Conservation (phyloP, 2,888 invertebrate genomes). For the Patella ulyssiponensis region DNA sequence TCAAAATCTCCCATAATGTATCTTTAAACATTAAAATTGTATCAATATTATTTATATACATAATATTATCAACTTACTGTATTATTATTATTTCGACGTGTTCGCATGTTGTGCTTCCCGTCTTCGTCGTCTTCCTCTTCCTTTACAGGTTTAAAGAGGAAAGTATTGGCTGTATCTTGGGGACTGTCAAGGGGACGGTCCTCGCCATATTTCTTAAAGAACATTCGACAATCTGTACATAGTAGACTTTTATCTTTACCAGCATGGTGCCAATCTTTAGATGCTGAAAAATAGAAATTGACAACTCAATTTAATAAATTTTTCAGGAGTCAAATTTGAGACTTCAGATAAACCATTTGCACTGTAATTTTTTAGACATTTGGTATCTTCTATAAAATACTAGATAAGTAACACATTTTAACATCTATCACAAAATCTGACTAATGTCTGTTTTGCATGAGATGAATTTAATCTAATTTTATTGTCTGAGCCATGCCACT, state of each 20-base stretch:
- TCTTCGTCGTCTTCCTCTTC: constrained; percentile 63
- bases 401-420: too few species aligned
- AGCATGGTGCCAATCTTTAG: constrained; percentile 82
- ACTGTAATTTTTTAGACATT: not conserved
- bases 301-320: not conserved
- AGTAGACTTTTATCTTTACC: constrained; percentile 81
- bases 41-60: not conserved
- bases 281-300: constrained; percentile 73
- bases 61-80: constrained; percentile 46
- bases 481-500: too few species aligned
- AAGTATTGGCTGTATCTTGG: constrained; percentile 68
- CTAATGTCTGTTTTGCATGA: too few species aligned
- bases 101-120: constrained; percentile 70
- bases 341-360: too few species aligned
- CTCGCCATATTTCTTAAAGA: constrained; percentile 85
- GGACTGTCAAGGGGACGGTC: constrained; percentile 74
- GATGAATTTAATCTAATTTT: too few species aligned
- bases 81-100: constrained; percentile 61
- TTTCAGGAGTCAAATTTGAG: not conserved
- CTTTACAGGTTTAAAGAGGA: constrained; percentile 73
- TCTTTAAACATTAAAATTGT: not conserved
- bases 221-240: constrained; percentile 83
- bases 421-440: too few species aligned
- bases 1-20: too few species aligned
- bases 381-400: not conserved